Evolutionary conservation across 2,888 invertebrate species (phyloP).

Genomic region (Drosophila siamana): DNA sequence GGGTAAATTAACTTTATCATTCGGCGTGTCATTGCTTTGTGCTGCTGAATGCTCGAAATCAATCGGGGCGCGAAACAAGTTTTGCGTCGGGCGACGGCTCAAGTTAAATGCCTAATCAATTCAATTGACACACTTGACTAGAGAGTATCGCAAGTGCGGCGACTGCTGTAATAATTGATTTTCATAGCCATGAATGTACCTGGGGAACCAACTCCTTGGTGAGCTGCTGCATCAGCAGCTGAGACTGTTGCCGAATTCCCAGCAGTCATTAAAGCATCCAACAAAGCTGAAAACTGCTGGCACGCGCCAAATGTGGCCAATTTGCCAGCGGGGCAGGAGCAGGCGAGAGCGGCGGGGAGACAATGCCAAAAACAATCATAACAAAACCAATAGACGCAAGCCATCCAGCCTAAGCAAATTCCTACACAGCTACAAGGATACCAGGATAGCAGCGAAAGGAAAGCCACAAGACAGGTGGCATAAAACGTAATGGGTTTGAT

Average conservation of each 20-base stretch:
- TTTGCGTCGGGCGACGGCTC: slow-evolving; percentile 3
- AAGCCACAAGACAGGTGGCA: slow-evolving; percentile 64
- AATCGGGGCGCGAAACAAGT: slow-evolving; percentile 44
- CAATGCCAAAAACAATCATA: slow-evolving; percentile 69
- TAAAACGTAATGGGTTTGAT: slow-evolving; percentile 76
- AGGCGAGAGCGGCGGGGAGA: too few species aligned
- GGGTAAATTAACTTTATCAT: slow-evolving; percentile 58
- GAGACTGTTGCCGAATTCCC: slow-evolving; percentile 28
- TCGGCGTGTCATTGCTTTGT: slow-evolving; percentile 34
- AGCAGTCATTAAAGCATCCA: slow-evolving; percentile 63
- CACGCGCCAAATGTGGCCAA: slow-evolving; percentile 75
- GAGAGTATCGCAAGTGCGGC: slow-evolving; percentile 15
- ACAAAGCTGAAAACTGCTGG: slow-evolving; percentile 63
- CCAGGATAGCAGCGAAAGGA: slow-evolving; percentile 19
- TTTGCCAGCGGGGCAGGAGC: slow-evolving; percentile 41
- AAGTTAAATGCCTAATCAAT: slow-evolving; percentile 3
- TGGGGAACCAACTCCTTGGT: slow-evolving; percentile 39
- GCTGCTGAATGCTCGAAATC: slow-evolving; percentile 43
- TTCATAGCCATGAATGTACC: slow-evolving; percentile 2
- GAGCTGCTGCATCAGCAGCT: slow-evolving; percentile 28
- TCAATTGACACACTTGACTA: slow-evolving; percentile 14
- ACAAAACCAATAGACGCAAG: slow-evolving; percentile 63
- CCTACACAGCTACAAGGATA: slow-evolving; percentile 3
- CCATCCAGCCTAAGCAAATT: slow-evolving; percentile 37
- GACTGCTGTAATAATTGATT: slow-evolving; percentile 15